phyloP scores from a whole-genome alignment of 2,888 invertebrate genomes.

The Ypsolopha sequella region DNA sequence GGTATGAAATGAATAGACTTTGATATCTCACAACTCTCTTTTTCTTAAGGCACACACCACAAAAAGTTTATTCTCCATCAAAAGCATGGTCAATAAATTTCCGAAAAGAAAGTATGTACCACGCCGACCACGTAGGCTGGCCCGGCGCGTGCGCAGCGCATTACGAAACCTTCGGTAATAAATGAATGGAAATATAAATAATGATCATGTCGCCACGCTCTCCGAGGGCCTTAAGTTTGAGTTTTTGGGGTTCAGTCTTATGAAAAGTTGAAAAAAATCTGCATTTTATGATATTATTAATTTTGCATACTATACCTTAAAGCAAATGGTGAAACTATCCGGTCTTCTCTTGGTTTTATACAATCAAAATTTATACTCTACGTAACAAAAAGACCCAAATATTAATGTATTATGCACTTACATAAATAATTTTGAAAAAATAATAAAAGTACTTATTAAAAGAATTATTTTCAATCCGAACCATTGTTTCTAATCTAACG shows the following conservation, averaged over 20 bases:
- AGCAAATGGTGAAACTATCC: background rate
- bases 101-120: constrained; percentile 38
- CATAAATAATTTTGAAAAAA: no score
- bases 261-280: background rate
- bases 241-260: background rate
- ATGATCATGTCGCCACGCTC: background rate
- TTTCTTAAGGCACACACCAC: background rate
- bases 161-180: constrained; percentile 19
- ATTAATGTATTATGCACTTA: no score
- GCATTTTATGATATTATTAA: background rate
- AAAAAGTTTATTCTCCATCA: background rate
- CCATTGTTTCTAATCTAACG: no score
- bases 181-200: background rate
- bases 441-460: no score
- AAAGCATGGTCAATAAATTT: constrained; percentile 24
- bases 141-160: constrained; percentile 36
- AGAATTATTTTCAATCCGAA: no score
- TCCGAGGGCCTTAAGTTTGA: background rate
- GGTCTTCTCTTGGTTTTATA: no score
- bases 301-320: background rate
- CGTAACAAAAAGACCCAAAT: no score
- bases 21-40: no score
- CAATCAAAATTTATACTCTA: no score
- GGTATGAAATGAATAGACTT: no score
- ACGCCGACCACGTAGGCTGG: constrained; percentile 30